Evolutionary conservation across 2,888 invertebrate species (phyloP).

Genomic region (Ernsta delagoae): DNA sequence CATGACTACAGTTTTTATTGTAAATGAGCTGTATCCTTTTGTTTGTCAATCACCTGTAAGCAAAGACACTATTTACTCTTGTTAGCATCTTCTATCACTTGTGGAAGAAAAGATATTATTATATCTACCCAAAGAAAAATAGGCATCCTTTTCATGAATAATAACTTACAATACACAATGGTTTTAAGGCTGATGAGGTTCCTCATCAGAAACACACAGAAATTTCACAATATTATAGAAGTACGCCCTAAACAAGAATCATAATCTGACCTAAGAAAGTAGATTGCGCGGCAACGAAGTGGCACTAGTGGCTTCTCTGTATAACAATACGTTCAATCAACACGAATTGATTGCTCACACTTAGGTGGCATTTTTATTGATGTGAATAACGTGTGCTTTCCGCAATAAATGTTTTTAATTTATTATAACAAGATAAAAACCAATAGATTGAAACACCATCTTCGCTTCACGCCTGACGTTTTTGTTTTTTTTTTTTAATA

Average conservation of each 20-base stretch:
- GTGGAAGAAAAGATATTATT: background rate
- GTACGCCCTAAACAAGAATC: background rate
- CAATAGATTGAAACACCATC: too few species aligned
- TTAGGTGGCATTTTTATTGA: background rate
- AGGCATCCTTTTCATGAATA: background rate
- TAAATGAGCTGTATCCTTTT: background rate
- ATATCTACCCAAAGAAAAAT: background rate
- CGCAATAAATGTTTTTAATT: too few species aligned
- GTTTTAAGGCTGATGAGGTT: too few species aligned
- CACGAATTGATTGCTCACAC: background rate
- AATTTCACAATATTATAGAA: background rate
- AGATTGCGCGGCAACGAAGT: conserved; percentile 64
- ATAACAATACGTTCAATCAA: conserved; percentile 17
- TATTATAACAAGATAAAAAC: too few species aligned
- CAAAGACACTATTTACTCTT: background rate
- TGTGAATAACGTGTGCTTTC: background rate
- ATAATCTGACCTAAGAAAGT: conserved; percentile 50
- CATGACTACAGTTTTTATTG: conserved; percentile 47
- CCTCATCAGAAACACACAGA: background rate
- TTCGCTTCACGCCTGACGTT: conserved; percentile 41
- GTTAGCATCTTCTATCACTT: background rate
- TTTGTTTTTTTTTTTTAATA: conserved; percentile 18
- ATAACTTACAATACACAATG: background rate
- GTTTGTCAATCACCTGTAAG: conserved; percentile 12
- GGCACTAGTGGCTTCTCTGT: background rate